Percentiles rank a stretch among this genome's conserved stretches.
phyloP scores from a whole-genome alignment of 2,797 vertebrate genomes.

The Lagodon rhomboides region DNA sequence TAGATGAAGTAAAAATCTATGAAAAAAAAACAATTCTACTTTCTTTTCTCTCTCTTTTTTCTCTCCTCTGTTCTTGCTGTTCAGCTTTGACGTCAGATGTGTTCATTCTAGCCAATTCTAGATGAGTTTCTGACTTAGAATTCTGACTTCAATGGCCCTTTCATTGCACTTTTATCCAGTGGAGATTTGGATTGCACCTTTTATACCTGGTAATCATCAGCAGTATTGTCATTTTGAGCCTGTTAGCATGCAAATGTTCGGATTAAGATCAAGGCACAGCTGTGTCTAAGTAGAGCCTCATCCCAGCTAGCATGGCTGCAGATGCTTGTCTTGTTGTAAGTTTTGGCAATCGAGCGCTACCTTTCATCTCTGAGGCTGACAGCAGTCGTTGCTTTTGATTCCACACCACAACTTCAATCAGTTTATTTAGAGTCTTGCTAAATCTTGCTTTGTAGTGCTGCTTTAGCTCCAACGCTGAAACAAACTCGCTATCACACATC shows the following conservation, averaged over 20 bases:
- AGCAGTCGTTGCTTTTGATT: background rate
- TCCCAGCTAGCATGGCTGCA: background rate
- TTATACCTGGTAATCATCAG: background rate
- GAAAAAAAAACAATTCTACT: too few species aligned
- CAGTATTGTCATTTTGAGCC: too few species aligned
- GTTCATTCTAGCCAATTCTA: too few species aligned
- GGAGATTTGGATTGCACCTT: too few species aligned
- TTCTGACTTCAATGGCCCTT: too few species aligned
- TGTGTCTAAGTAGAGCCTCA: too few species aligned
- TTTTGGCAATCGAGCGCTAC: background rate
- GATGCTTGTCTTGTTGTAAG: background rate
- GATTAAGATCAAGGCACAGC: background rate
- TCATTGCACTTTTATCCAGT: too few species aligned
- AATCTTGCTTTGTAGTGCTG: constrained; percentile 1
- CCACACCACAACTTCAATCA: background rate
- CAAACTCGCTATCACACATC: background rate
- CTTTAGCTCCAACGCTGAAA: background rate
- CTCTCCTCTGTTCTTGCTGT: too few species aligned
- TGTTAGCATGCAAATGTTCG: background rate
- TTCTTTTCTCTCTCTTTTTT: too few species aligned
- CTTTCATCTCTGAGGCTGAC: background rate
- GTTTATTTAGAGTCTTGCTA: background rate
- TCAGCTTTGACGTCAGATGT: too few species aligned
- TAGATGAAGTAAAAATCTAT: too few species aligned
- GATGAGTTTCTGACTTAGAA: too few species aligned